Conservation (phyloP, 1,140 invertebrate species). For the Lasaia peninsularis region DNA sequence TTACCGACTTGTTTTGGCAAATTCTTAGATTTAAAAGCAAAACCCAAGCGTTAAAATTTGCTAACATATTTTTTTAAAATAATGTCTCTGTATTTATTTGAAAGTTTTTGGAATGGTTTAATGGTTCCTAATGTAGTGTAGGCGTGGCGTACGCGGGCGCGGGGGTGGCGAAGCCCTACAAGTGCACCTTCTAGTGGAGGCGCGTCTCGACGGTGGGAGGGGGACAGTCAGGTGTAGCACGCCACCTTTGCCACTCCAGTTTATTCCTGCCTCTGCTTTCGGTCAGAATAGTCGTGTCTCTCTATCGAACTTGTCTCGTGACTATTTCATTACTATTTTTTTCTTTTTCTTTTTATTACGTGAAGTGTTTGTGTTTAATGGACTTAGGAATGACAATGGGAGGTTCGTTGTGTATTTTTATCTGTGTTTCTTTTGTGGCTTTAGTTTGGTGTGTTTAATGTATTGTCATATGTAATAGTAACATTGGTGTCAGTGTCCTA, state of each 20-base stretch:
- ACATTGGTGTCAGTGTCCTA: conserved; percentile 32
- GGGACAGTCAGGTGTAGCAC: conserved; percentile 60
- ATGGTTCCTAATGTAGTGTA: conserved; percentile 28
- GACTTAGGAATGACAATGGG: background rate
- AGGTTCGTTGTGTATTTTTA: conserved; percentile 18
- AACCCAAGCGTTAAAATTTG: too few species aligned
- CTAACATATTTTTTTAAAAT: too few species aligned
- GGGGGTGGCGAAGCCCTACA: conserved; percentile 54
- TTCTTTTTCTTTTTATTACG: conserved; percentile 2
- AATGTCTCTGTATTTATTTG: background rate
- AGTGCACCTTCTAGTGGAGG: conserved; percentile 45
- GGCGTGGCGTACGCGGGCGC: conserved; percentile 49
- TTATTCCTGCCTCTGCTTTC: conserved; percentile 44
- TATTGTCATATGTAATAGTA: conserved; percentile 1
- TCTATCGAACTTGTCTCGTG: background rate
- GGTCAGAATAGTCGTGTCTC: conserved; percentile 29
- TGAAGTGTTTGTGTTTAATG: conserved; percentile 12
- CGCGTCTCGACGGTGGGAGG: conserved; percentile 27
- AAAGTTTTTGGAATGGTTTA: conserved; percentile 3
- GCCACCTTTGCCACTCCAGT: conserved; percentile 32
- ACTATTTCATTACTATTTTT: background rate
- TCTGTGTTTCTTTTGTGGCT: conserved; percentile 15
- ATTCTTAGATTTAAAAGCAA: too few species aligned
- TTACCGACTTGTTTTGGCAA: too few species aligned
- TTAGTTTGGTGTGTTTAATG: background rate